Evolutionary conservation across 2,113 vertebrate genomes (phyloP), one percentile per base, ranked within the genome.

Genomic region (Nothobranchius furzeri): DNA sequence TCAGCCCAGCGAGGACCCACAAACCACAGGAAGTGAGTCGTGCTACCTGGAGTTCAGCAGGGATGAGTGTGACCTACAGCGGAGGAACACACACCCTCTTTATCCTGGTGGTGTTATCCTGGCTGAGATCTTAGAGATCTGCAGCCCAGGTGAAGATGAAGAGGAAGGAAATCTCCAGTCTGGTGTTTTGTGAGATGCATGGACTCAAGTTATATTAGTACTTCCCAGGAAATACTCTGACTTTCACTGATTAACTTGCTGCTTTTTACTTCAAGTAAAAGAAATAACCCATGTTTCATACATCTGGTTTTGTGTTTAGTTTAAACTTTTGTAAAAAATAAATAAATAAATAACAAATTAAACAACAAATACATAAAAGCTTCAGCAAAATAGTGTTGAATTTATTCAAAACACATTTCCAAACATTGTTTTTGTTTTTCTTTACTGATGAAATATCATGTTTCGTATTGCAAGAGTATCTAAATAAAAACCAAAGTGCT

Each of bases 81-180:
- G 20, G 20, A 20, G 20, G 20, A 20, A 20, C 54, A 35, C 66
- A 13, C 17, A 15, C 45, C 50, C 46, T n/a, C 17, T 57, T 36
- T 67, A 4, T 58, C 70, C 66, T 59, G 83, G 79, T 68, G 84
- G 83, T 57, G 46, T 79, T 68, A 87, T 66, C 61, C 48, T 54
- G 36, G 79, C 85, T 70, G 58, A 65, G 57, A 64, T 30, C 30
- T 30, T 84, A 68, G 58, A 65, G 57, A 64, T 30, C 30, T 30
- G 30, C 30, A 30, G 30, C 30, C 30, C 46, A 73, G 82, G 88
- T 64, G 81, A 84, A 61, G 73, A 85, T n/a, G 73, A 87, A 60
- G 75, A 73, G 47, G 75, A 7, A 42, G 40, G 40, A 42, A 42
- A 42, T 8, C 30, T 30, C 30, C 30, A 30, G 30, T 30, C 30